Conservation (phyloP, 2,888 invertebrate genomes). For the Lycia hirtaria region DNA sequence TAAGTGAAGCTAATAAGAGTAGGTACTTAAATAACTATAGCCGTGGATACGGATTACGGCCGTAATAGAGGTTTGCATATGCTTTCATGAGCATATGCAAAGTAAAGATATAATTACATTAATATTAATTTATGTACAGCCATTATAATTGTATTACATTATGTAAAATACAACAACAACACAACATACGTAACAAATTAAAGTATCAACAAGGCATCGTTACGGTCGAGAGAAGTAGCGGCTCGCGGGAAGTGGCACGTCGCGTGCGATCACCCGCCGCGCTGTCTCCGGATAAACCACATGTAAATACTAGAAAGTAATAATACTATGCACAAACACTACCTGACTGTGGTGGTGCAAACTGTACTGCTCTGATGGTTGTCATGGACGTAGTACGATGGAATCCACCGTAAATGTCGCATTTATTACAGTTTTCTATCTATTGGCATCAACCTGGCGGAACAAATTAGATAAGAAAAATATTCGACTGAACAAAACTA, state of each 20-base stretch:
- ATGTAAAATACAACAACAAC: constrained; percentile 5
- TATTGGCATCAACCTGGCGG: neutral
- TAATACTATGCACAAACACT: constrained; percentile 24
- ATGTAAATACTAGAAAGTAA: constrained; percentile 60
- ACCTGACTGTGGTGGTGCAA: constrained; percentile 12
- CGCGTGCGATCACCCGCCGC: constrained; percentile 56
- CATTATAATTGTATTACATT: too few species aligned
- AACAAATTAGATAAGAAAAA: neutral
- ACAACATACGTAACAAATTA: constrained; percentile 16
- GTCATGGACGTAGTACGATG: neutral
- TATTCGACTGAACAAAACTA: too few species aligned
- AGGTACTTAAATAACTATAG: too few species aligned
- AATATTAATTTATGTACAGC: too few species aligned
- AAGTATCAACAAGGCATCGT: constrained; percentile 44
- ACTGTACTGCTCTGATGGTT: neutral
- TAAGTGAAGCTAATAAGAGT: too few species aligned
- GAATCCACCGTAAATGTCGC: neutral
- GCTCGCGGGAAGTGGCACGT: constrained; percentile 65
- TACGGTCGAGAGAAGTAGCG: constrained; percentile 59
- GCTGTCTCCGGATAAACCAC: constrained; percentile 40
- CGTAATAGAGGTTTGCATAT: too few species aligned
- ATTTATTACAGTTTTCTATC: neutral
- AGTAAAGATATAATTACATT: too few species aligned
- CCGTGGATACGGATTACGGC: too few species aligned
- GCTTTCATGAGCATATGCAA: too few species aligned